These are phyloP conservation scores for Hofmannophila pseudospretella DNA, from an alignment of 2,888 invertebrate genomes.

Conservation along the genomic window DNA sequence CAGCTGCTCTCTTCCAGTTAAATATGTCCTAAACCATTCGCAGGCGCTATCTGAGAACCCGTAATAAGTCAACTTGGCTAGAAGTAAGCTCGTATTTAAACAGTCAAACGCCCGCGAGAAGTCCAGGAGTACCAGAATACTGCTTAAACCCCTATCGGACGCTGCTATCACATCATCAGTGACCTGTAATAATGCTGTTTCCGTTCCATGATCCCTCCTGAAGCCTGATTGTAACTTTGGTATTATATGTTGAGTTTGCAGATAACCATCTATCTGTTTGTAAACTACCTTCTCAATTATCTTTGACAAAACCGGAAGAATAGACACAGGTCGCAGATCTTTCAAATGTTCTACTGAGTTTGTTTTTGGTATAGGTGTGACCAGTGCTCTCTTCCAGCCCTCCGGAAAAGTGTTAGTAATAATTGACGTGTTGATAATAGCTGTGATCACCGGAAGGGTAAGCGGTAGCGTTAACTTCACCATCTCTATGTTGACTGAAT, in stretches of 20 bases:
- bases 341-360: neutral
- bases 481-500: neutral
- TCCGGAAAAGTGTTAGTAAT: neutral
- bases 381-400: neutral
- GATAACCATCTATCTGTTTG: neutral
- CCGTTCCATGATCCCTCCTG: too few relatives aligned
- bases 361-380: conserved; percentile 4
- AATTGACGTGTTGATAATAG: neutral
- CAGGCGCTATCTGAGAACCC: too few relatives aligned
- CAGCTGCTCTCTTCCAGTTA: too few relatives aligned
- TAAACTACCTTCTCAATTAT: conserved; percentile 11
- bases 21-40: too few relatives aligned
- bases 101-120: too few relatives aligned
- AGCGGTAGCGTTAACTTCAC: neutral
- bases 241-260: neutral
- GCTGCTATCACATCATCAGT: conserved; percentile 14
- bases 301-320: conserved; percentile 10
- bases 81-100: too few relatives aligned
- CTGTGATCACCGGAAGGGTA: neutral
- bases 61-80: too few relatives aligned
- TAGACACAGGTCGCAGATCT: conserved; percentile 9
- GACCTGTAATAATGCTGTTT: conserved; percentile 13
- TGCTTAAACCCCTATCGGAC: conserved; percentile 11
- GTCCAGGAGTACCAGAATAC: too few relatives aligned
- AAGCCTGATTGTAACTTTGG: too few relatives aligned